Percentiles rank a stretch among this genome's conserved stretches.
Evolutionary conservation across 2,113 vertebrate species (phyloP).

Genomic region (Tenrec ecaudatus): DNA sequence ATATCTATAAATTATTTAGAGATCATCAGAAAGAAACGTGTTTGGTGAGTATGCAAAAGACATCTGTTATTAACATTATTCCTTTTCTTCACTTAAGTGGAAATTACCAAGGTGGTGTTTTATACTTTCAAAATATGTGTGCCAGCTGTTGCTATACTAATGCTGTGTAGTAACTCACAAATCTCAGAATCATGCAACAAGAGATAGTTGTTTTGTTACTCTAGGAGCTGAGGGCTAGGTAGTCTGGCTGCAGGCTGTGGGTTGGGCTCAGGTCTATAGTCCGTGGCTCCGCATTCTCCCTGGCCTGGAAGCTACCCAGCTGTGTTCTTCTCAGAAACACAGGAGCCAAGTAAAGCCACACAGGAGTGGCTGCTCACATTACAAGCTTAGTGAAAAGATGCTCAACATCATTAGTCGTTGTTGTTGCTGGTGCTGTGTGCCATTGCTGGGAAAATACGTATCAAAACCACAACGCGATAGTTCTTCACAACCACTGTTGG

Average conservation of each 20-base stretch:
- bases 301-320: background rate
- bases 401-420: background rate
- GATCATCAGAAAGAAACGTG: background rate
- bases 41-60: background rate
- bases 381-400: background rate
- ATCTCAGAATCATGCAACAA: background rate
- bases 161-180: background rate
- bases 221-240: no score
- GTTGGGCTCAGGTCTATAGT: background rate
- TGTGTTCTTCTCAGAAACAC: background rate
- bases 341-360: background rate
- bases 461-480: background rate
- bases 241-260: background rate
- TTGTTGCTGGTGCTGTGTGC: background rate
- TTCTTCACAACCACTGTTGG: background rate
- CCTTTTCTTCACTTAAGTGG: background rate
- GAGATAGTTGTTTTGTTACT: background rate
- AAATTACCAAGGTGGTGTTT: background rate
- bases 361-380: background rate
- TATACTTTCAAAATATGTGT: background rate
- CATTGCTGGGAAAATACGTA: background rate
- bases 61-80: background rate
- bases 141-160: background rate
- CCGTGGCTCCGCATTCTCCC: background rate
- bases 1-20: background rate